Evolutionary conservation across 2,113 vertebrate species (phyloP).

Genomic region (Nannobrachium achirus): DNA sequence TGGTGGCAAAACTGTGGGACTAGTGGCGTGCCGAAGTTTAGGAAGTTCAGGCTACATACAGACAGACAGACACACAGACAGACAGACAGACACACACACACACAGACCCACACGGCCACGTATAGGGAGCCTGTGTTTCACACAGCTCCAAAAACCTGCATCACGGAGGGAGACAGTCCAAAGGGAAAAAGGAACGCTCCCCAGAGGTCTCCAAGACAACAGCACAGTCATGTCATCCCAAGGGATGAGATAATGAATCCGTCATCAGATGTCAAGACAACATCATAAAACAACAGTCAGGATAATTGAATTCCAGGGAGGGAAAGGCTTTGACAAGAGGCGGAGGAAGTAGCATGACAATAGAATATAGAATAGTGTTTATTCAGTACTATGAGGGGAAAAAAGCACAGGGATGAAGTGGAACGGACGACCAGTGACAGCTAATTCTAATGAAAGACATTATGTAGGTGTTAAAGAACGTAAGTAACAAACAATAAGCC

Average conservation of each 20-base stretch:
- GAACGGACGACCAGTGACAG: slow-evolving; percentile 64
- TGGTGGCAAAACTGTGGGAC: no score
- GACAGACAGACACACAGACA: no score
- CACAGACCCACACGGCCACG: no score
- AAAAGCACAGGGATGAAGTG: slow-evolving; percentile 53
- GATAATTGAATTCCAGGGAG: slow-evolving; percentile 77
- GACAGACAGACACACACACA: no score
- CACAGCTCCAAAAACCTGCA: neutral
- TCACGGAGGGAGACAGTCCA: neutral
- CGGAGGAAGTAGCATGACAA: slow-evolving; percentile 56
- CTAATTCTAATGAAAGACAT: slow-evolving; percentile 75
- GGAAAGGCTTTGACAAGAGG: slow-evolving; percentile 53
- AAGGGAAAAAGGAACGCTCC: slow-evolving; percentile 20
- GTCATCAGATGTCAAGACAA: slow-evolving; percentile 75
- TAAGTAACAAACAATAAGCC: slow-evolving; percentile 63
- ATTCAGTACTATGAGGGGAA: slow-evolving; percentile 39
- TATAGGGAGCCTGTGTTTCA: no score
- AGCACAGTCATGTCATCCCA: slow-evolving; percentile 49
- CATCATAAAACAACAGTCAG: slow-evolving; percentile 77
- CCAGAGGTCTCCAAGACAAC: slow-evolving; percentile 17
- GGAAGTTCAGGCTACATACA: no score
- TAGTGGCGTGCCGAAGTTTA: no score
- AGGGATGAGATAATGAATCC: slow-evolving; percentile 82
- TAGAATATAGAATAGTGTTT: slow-evolving; percentile 63
- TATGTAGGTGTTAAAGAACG: slow-evolving; percentile 75